Percentiles rank a stretch among this genome's conserved stretches.
phyloP scores from a whole-genome alignment of 2,797 vertebrate genomes.

The Dromococcyx pavoninus region DNA sequence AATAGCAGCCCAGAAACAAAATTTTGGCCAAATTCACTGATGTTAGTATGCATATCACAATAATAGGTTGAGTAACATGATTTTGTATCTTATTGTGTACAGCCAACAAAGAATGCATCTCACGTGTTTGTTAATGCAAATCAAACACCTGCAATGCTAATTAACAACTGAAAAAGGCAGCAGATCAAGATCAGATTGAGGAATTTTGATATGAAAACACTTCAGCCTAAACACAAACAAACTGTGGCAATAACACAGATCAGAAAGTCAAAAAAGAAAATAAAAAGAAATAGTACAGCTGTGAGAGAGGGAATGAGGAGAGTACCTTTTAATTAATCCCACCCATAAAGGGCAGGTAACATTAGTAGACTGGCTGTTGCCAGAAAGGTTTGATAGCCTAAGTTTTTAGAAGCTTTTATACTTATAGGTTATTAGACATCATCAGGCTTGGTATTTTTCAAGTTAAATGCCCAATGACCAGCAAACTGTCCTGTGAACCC shows the following conservation, averaged over 20 bases:
- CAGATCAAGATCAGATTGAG: background rate
- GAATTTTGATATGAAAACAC: background rate
- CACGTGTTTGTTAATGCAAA: background rate
- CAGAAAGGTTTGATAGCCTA: background rate
- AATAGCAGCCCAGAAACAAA: slow-evolving; percentile 23
- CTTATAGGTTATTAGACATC: background rate
- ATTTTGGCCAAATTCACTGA: background rate
- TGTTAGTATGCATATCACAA: slow-evolving; percentile 37
- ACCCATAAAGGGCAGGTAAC: background rate
- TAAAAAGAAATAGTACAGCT: background rate
- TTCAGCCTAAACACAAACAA: slow-evolving; percentile 4
- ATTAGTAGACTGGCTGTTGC: background rate
- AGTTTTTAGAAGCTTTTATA: background rate
- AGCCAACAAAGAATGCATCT: background rate
- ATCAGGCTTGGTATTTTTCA: background rate
- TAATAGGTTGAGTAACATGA: slow-evolving; percentile 26
- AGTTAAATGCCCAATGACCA: background rate
- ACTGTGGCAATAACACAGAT: background rate
- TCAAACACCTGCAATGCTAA: background rate
- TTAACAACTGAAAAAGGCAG: background rate
- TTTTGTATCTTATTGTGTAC: background rate
- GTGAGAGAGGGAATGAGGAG: background rate
- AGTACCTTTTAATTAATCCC: background rate
- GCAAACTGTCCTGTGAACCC: background rate
- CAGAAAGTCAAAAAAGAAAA: background rate